A percentile compares a stretch with the other conserved stretches of the same genome.
These are phyloP conservation scores for Nansenia antarctica DNA, from an alignment of 2,113 vertebrate genomes.

Conservation along the genomic window DNA sequence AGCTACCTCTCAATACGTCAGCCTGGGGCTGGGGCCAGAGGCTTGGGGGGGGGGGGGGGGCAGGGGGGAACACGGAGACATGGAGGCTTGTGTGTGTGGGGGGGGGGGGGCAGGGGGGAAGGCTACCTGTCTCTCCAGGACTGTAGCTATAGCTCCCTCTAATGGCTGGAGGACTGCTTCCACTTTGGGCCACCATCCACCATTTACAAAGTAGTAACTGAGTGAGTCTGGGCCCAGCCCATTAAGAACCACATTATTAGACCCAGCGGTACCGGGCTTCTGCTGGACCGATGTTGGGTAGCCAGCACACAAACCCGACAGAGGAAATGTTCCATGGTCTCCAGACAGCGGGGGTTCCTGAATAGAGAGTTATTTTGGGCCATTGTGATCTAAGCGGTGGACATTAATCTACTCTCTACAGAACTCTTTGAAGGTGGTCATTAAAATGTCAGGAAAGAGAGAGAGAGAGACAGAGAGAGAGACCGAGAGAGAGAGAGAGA, in stretches of 20 bases:
- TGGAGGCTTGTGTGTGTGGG: not conserved
- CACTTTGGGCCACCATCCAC: not conserved
- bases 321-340: conserved; percentile 2
- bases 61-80: not conserved
- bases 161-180: not conserved
- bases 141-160: not conserved
- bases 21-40: not conserved
- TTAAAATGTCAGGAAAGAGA: conserved; percentile 59
- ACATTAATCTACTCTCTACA: conserved; percentile 68
- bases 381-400: conserved; percentile 61
- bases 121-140: not conserved
- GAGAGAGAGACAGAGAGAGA: too few species aligned
- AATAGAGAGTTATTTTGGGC: conserved; percentile 54
- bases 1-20: conserved; percentile 47
- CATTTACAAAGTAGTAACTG: conserved; percentile 23
- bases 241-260: conserved; percentile 11
- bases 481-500: too few species aligned
- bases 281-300: conserved; percentile 1
- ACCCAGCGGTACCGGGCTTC: conserved; percentile 18
- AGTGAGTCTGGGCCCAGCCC: conserved; percentile 33
- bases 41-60: conserved; percentile 5
- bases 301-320: conserved; percentile 22
- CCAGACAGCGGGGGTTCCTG: conserved; percentile 6
- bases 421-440: conserved; percentile 63
- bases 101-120: not conserved